phyloP scores from a whole-genome alignment of 2,797 vertebrate species.

The Heterohyrax brucei region DNA sequence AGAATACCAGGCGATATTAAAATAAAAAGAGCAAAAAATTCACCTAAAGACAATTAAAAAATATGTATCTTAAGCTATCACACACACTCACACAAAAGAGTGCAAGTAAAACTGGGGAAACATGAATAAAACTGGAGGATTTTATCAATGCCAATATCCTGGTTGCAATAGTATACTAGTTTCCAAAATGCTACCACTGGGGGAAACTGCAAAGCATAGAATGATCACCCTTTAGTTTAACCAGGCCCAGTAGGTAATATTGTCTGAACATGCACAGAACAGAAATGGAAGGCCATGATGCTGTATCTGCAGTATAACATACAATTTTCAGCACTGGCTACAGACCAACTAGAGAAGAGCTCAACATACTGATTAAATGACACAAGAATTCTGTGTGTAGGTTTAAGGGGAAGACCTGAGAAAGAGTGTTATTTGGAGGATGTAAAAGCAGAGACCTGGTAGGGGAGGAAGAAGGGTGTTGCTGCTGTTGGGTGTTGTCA shows the following conservation, averaged over 20 bases:
- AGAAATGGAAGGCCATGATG: background rate
- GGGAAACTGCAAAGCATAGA: background rate
- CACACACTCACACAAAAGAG: background rate
- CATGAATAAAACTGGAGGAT: background rate
- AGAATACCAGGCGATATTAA: background rate
- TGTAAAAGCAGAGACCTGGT: conserved; percentile 45
- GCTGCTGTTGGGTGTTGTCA: background rate
- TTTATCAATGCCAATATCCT: background rate
- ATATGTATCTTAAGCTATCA: background rate
- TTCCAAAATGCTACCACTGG: background rate
- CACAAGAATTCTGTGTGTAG: conserved; percentile 9
- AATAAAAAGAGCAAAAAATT: background rate
- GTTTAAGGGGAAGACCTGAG: conserved; percentile 38
- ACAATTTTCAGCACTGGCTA: conserved; percentile 43
- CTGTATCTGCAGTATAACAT: background rate
- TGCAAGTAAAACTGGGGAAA: background rate
- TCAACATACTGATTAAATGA: conserved; percentile 62
- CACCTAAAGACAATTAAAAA: background rate
- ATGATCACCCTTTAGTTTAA: background rate
- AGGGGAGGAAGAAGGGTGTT: background rate
- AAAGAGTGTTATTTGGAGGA: conserved; percentile 12
- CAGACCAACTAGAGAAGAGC: conserved; percentile 25
- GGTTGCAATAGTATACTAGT: background rate
- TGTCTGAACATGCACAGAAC: background rate
- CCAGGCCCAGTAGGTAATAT: background rate